Evolutionary conservation across 2,113 vertebrate genomes (phyloP).

Genomic region (Balaeniceps rex): DNA sequence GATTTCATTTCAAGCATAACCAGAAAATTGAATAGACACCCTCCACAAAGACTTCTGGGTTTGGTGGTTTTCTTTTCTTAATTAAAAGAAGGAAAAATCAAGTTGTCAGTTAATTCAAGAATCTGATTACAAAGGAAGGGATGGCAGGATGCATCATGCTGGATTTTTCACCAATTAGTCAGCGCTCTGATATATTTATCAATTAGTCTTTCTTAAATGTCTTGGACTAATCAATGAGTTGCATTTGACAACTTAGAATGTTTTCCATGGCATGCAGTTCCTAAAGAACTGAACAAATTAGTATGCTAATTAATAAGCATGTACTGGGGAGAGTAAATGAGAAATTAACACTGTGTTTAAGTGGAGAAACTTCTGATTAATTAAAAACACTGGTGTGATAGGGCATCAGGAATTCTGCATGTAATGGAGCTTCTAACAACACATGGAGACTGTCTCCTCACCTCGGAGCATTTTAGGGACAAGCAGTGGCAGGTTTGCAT

Average conservation of each 20-base stretch:
- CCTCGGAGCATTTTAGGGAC: not conserved
- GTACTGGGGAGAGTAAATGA: not conserved
- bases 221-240: not conserved
- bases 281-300: constrained; percentile 8
- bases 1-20: not conserved
- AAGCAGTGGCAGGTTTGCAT: not conserved
- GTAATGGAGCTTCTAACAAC: not conserved
- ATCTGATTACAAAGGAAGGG: not conserved
- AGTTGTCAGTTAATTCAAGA: not conserved
- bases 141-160: not conserved
- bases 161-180: not conserved
- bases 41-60: not conserved
- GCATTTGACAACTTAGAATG: not conserved
- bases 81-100: not conserved
- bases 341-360: not conserved
- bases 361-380: not conserved
- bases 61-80: not conserved
- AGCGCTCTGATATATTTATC: not conserved
- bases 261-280: not conserved
- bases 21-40: not conserved
- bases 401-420: not conserved
- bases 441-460: not conserved
- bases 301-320: not conserved
- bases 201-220: not conserved
- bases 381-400: not conserved